A percentile compares a stretch with the other conserved stretches of the same genome.
Evolutionary conservation across 2,888 invertebrate genomes (phyloP).

Genomic region (Papilio elwesi): DNA sequence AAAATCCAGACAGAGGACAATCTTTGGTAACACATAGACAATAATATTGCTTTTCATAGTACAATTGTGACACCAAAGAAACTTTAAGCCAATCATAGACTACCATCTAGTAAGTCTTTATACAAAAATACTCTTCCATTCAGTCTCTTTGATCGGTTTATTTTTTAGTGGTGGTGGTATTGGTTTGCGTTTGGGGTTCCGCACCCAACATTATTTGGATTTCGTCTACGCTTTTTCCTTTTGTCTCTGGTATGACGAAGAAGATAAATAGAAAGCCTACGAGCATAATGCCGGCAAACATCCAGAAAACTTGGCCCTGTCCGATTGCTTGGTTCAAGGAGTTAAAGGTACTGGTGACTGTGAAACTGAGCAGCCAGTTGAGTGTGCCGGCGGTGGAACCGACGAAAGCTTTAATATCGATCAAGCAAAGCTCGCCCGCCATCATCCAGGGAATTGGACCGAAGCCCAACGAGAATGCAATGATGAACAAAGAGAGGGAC

Average conservation of each 20-base stretch:
- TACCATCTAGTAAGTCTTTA: slow-evolving; percentile 48
- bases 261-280: slow-evolving; percentile 87
- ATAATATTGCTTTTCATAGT: slow-evolving; percentile 54
- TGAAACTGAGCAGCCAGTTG: slow-evolving; percentile 92
- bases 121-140: slow-evolving; percentile 61
- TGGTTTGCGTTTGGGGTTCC: slow-evolving; percentile 54
- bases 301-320: slow-evolving; percentile 88
- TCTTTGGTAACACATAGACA: slow-evolving; percentile 68
- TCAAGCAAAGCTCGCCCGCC: slow-evolving; percentile 90
- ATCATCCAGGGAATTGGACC: slow-evolving; percentile 96
- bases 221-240: slow-evolving; percentile 88
- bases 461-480: slow-evolving; percentile 92
- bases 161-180: slow-evolving; percentile 65
- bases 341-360: slow-evolving; percentile 90
- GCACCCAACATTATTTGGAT: slow-evolving; percentile 83
- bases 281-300: slow-evolving; percentile 87
- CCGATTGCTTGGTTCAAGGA: slow-evolving; percentile 84
- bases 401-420: slow-evolving; percentile 90
- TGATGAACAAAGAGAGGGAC: slow-evolving; percentile 89
- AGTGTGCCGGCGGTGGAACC: slow-evolving; percentile 91
- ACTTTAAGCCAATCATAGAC: slow-evolving; percentile 45
- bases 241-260: slow-evolving; percentile 87
- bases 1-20: slow-evolving; percentile 33
- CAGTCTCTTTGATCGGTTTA: slow-evolving; percentile 64
- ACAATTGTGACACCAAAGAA: slow-evolving; percentile 52